Percentiles rank a stretch among this genome's conserved stretches.
Evolutionary conservation across 64 coral and sea anemone genomes (phyloP).

Genomic region (Anthopleura sola): DNA sequence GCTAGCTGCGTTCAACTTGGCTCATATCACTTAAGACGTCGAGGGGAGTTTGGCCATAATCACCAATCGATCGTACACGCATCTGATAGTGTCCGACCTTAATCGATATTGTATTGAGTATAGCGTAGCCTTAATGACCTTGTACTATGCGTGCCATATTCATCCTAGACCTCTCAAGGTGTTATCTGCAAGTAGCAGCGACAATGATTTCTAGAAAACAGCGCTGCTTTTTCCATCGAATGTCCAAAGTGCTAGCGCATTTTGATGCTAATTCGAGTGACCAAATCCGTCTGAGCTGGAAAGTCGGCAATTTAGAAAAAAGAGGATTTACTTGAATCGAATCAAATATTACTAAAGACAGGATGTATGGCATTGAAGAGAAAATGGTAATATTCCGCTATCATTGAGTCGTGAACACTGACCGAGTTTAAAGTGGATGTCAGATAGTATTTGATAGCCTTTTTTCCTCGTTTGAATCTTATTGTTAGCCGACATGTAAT

Average conservation of each 20-base stretch:
- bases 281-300: background rate
- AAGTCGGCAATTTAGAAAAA: background rate
- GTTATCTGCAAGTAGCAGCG: background rate
- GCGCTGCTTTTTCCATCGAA: background rate
- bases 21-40: background rate
- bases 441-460: background rate
- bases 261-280: background rate
- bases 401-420: background rate
- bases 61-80: background rate
- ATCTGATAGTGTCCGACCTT: background rate
- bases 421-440: background rate
- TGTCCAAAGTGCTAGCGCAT: background rate
- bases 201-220: background rate
- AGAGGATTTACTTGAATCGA: background rate
- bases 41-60: background rate
- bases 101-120: slow-evolving; percentile 9
- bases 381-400: slow-evolving; percentile 3
- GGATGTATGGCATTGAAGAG: background rate
- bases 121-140: slow-evolving; percentile 7
- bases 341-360: background rate
- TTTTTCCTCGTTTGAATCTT: background rate
- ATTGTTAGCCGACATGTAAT: background rate
- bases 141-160: background rate
- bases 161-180: background rate
- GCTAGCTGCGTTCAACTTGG: background rate